phyloP scores from a whole-genome alignment of 1,140 invertebrate species.

The Halictus rubicundus region DNA sequence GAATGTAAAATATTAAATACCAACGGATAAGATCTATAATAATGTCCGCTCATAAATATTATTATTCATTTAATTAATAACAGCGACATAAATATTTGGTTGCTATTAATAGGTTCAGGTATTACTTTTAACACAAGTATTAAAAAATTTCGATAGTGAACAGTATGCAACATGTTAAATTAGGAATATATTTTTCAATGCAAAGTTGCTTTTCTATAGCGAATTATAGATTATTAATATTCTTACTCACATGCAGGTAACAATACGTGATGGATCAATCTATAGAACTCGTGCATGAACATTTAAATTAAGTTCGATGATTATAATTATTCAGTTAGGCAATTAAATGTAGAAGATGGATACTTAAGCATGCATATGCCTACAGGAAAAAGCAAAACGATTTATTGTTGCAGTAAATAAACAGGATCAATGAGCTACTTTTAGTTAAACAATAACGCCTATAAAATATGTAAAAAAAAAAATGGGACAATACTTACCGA shows the following conservation, averaged over 20 bases:
- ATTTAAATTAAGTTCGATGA: background rate
- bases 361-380: slow-evolving; percentile 22
- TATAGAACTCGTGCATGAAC: background rate
- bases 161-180: too few relatives aligned
- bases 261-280: slow-evolving; percentile 12
- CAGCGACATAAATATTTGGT: too few relatives aligned
- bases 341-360: background rate
- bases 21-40: background rate
- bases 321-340: slow-evolving; percentile 4
- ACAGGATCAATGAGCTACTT: background rate
- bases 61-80: too few relatives aligned
- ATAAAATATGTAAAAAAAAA: background rate
- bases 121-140: too few relatives aligned
- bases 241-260: slow-evolving; percentile 46
- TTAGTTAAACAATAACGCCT: background rate
- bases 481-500: slow-evolving; percentile 71
- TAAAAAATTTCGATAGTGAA: too few relatives aligned
- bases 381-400: background rate
- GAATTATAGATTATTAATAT: background rate
- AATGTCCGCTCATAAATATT: too few relatives aligned
- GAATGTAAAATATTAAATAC: slow-evolving; percentile 8
- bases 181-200: too few relatives aligned
- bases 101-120: too few relatives aligned
- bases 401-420: slow-evolving; percentile 6
- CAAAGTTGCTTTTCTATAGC: too few relatives aligned